Percentiles rank a stretch among this genome's conserved stretches.
Evolutionary conservation across 53 echinoderm and acorn worm genomes (phyloP).

Genomic region (Patiria pectinifera): DNA sequence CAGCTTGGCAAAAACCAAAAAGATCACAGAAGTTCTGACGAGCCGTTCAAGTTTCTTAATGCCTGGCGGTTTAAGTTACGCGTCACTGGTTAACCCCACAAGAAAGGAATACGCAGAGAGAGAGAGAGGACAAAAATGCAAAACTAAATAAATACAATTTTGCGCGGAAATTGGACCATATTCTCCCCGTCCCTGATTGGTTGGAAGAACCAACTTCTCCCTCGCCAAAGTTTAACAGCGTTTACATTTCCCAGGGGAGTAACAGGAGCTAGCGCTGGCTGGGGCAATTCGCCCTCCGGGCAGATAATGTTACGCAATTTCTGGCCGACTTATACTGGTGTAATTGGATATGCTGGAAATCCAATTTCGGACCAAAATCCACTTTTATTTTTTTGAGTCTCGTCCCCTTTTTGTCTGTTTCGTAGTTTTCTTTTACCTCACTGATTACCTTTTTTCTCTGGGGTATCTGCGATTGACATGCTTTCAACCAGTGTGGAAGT

Average conservation of each 20-base stretch:
- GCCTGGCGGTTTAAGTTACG: neutral
- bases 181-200: slow-evolving; percentile 39
- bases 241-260: slow-evolving; percentile 58
- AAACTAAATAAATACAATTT: slow-evolving; percentile 41
- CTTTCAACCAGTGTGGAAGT: neutral
- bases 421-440: slow-evolving; percentile 29
- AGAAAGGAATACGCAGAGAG: neutral
- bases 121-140: neutral
- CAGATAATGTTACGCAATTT: slow-evolving; percentile 61
- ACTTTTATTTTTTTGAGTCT: slow-evolving; percentile 17
- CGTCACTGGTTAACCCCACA: neutral
- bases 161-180: slow-evolving; percentile 32
- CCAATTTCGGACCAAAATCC: slow-evolving; percentile 59
- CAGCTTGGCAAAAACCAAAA: neutral
- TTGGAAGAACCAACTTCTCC: neutral
- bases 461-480: neutral
- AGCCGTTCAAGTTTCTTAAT: neutral
- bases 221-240: slow-evolving; percentile 58
- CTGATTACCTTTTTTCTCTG: slow-evolving; percentile 23
- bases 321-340: slow-evolving; percentile 61
- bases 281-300: slow-evolving; percentile 54
- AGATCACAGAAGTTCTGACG: neutral
- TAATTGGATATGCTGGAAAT: slow-evolving; percentile 60
- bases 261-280: slow-evolving; percentile 44
- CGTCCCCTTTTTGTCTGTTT: slow-evolving; percentile 32